These are phyloP conservation scores for Urosaurus nigricauda DNA, from an alignment of 2,797 vertebrate species.

Conservation along the genomic window DNA sequence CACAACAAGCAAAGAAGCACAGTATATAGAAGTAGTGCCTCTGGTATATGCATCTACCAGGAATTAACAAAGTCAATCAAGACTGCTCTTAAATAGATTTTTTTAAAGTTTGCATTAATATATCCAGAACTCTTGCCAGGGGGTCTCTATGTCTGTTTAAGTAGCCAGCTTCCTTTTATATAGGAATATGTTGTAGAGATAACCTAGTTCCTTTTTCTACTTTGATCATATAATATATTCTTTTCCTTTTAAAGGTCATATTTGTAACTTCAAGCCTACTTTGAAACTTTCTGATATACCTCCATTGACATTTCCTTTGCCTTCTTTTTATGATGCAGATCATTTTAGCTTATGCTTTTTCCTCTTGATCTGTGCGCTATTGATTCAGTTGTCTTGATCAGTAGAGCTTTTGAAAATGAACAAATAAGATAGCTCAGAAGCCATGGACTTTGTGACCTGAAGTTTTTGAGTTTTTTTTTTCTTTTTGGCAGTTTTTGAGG, in stretches of 20 bases:
- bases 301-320: background rate
- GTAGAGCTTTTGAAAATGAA: background rate
- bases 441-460: background rate
- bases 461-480: background rate
- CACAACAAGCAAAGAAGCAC: background rate
- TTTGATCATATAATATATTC: background rate
- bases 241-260: background rate
- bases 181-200: background rate
- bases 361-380: background rate
- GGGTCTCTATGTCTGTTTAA: background rate
- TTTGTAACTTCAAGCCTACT: background rate
- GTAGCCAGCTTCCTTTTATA: background rate
- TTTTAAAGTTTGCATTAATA: background rate
- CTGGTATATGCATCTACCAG: background rate
- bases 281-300: constrained; percentile 9
- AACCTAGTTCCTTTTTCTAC: background rate
- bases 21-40: background rate
- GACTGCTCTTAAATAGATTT: background rate
- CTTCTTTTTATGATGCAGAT: background rate
- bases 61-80: background rate
- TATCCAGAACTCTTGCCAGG: background rate
- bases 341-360: background rate
- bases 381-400: constrained; percentile 3
- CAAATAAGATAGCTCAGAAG: background rate
- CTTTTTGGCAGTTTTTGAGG: background rate